Evolutionary conservation across 2,797 vertebrate genomes (phyloP), one percentile per base, ranked within the genome.

Genomic region (Alfaro cultratus): DNA sequence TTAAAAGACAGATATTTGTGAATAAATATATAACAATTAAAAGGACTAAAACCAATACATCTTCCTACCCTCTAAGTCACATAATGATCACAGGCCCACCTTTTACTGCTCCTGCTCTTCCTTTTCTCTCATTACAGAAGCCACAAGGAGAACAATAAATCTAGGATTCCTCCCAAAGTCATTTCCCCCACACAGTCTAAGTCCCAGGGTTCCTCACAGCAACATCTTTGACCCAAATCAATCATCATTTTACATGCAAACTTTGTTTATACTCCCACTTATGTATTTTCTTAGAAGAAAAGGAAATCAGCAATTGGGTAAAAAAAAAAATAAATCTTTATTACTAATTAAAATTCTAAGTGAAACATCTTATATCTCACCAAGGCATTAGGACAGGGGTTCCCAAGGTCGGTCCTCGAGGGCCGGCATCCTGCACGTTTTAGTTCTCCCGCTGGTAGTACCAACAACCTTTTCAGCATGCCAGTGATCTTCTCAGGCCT

Each of bases 91-190:
- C 51, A 39, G 45, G n/a, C 57, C 34, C 18, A 47, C 9, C 26
- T 29, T 39, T 51, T 43, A 23, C 49, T 77, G 57, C 41, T 73
- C 76, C 75, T 39, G 73, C 74, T 55, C 43, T 53, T 78, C 45
- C 31, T 49, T 64, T 43, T 70, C 16, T 74, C 68, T 87, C 73
- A 83, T 86, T 77, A 71, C 8, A 16, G 36, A 47, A 80, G 49
- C 70, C 80, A 80, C 76, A 77, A 70, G 26, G 57, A 60, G 64
- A 41, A 10, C 64, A 73, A 86, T 75, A 89, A 80, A 79, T 73
- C 60, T 26, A 55, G 26, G 5, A 83, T 46, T 76, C 46, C 26
- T 85, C 71, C 68, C 80, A 49, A 75, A 53, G 73, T 80, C 75
- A 64, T 76, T 34, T 21, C 39, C 76, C 60, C 29, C 62, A 71